Conservation (phyloP, 2,797 vertebrate genomes). For the Poecilia velifera region DNA sequence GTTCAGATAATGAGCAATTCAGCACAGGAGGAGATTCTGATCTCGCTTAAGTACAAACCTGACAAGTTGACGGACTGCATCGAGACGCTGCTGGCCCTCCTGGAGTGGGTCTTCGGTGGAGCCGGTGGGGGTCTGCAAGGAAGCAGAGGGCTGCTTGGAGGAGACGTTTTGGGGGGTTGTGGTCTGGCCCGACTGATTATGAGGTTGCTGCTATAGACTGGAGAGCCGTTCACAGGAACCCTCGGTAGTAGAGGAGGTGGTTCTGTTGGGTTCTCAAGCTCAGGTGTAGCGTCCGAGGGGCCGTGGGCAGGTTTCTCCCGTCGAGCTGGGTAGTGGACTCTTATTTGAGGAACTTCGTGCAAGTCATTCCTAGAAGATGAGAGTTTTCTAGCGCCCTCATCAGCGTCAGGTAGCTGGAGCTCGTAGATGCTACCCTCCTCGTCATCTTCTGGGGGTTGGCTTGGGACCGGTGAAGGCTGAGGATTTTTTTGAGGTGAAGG, state of each 20-base stretch:
- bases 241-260: conserved; percentile 72
- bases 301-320: conserved; percentile 44
- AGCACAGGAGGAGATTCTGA: not conserved
- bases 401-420: conserved; percentile 46
- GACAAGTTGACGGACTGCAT: conserved; percentile 50
- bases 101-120: conserved; percentile 56
- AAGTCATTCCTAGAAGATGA: conserved; percentile 7
- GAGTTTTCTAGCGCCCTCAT: conserved; percentile 7
- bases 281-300: conserved; percentile 37
- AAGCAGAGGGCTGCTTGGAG: conserved; percentile 29
- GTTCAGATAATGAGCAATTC: not conserved
- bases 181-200: not conserved
- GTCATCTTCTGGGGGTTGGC: conserved; percentile 11
- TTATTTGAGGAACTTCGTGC: conserved; percentile 53
- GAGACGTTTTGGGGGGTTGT: conserved; percentile 48
- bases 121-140: conserved; percentile 57
- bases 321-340: conserved; percentile 46
- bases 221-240: conserved; percentile 56
- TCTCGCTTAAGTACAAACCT: conserved; percentile 56
- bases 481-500: conserved; percentile 48
- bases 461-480: conserved; percentile 21
- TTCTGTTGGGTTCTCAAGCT: conserved; percentile 15
- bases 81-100: conserved; percentile 59
- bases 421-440: conserved; percentile 79
- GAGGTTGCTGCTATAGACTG: not conserved